Conservation (phyloP, 2,888 invertebrate species). For the Syritta pipiens region DNA sequence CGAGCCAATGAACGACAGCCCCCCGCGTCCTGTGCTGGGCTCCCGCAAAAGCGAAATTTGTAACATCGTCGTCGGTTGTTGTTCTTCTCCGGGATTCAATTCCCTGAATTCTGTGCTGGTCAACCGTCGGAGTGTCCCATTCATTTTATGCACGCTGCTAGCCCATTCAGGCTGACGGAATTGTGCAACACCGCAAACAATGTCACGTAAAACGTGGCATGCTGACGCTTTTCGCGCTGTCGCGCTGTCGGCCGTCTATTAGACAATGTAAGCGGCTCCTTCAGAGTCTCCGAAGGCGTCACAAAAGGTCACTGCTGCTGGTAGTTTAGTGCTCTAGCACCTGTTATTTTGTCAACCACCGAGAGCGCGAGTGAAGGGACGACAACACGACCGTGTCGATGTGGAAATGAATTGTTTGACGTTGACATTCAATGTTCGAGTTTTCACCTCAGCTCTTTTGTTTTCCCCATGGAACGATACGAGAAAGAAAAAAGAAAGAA, state of each 20-base stretch:
- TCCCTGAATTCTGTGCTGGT: constrained; percentile 65
- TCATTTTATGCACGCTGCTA: constrained; percentile 32
- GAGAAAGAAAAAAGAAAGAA: constrained; percentile 41
- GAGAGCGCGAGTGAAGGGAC: background rate
- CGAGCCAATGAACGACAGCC: too few species aligned
- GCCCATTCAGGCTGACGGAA: constrained; percentile 64
- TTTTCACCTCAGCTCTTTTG: constrained; percentile 57
- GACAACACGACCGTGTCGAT: background rate
- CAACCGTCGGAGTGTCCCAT: constrained; percentile 37
- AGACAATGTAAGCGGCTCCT: constrained; percentile 57
- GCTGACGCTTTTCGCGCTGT: constrained; percentile 59
- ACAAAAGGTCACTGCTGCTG: constrained; percentile 57
- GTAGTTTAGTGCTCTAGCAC: constrained; percentile 47
- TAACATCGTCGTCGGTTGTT: constrained; percentile 53
- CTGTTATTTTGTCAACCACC: constrained; percentile 32
- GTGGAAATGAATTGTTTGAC: constrained; percentile 10
- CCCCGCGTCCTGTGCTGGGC: too few species aligned
- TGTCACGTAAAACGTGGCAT: constrained; percentile 64
- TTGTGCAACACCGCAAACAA: constrained; percentile 63
- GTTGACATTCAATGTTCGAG: constrained; percentile 35
- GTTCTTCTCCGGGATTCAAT: constrained; percentile 37
- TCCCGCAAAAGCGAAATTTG: constrained; percentile 58
- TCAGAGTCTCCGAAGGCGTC: constrained; percentile 54
- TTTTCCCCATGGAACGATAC: constrained; percentile 32
- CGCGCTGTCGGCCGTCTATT: constrained; percentile 39